Percentiles rank a stretch among this genome's conserved stretches.
Evolutionary conservation across 2,888 invertebrate genomes (phyloP).

Genomic region (Polydesmus complanatus): DNA sequence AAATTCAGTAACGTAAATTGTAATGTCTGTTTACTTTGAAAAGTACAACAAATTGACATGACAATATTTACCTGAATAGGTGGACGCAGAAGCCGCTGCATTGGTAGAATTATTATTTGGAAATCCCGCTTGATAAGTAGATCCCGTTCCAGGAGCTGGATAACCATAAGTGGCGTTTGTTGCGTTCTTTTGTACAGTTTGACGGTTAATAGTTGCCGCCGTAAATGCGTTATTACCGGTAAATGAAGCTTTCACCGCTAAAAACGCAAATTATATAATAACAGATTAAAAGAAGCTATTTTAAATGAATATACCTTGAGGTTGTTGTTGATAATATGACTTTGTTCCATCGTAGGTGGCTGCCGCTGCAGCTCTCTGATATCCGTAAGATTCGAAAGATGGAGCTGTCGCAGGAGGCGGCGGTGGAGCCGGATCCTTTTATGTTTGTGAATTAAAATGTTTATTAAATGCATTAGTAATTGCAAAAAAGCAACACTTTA

Average conservation of each 20-base stretch:
- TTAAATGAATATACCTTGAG: slow-evolving; percentile 46
- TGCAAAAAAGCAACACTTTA: not conserved
- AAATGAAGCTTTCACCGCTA: slow-evolving; percentile 27
- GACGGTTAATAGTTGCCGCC: slow-evolving; percentile 24
- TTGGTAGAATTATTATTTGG: not conserved
- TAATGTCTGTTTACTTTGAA: not conserved
- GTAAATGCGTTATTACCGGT: slow-evolving; percentile 26
- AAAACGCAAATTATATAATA: not conserved
- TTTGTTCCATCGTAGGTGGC: slow-evolving; percentile 63
- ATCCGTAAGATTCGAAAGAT: slow-evolving; percentile 13
- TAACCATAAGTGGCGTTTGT: slow-evolving; percentile 20
- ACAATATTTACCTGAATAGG: slow-evolving; percentile 24
- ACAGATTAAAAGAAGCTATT: not conserved
- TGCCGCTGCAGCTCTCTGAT: slow-evolving; percentile 7
- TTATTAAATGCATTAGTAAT: no score
- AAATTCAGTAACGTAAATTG: not conserved
- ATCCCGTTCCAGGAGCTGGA: slow-evolving; percentile 7
- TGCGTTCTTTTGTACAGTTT: slow-evolving; percentile 26
- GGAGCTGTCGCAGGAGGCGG: slow-evolving; percentile 20
- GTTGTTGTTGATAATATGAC: slow-evolving; percentile 69
- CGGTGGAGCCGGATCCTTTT: slow-evolving; percentile 18
- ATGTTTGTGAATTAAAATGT: not conserved
- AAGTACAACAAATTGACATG: not conserved
- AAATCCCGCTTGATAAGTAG: not conserved
- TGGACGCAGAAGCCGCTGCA: slow-evolving; percentile 16